A percentile compares a stretch with the other conserved stretches of the same genome.
phyloP scores from a whole-genome alignment of 2,888 invertebrate genomes.

The Megalurothrips usitatus region DNA sequence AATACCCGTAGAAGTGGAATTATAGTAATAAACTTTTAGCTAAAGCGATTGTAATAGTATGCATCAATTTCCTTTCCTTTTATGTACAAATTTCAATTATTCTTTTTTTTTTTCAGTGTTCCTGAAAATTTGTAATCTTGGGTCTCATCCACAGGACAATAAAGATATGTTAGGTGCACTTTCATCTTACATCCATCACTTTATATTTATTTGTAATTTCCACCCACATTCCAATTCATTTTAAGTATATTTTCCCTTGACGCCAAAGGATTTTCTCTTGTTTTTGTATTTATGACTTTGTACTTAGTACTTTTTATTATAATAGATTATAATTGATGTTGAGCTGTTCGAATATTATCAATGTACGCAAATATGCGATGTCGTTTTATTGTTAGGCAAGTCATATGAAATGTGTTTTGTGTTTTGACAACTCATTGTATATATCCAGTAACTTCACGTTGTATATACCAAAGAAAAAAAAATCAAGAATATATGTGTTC shows the following conservation, averaged over 20 bases:
- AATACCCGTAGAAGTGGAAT: background rate
- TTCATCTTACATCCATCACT: background rate
- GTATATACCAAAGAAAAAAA: conserved; percentile 24
- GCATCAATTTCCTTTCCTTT: background rate
- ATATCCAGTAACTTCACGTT: conserved; percentile 15
- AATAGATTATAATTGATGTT: conserved; percentile 10
- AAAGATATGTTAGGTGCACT: conserved; percentile 9
- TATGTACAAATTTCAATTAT: background rate
- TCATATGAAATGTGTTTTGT: background rate
- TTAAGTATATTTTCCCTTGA: conserved; percentile 20
- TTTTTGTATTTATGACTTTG: conserved; percentile 17
- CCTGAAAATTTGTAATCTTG: conserved; percentile 5
- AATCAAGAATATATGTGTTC: conserved; percentile 25
- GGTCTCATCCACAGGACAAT: conserved; percentile 22
- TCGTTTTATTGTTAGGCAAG: conserved; percentile 16
- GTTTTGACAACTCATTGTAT: conserved; percentile 8
- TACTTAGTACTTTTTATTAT: conserved; percentile 25
- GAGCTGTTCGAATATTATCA: conserved; percentile 22
- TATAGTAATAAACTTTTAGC: background rate
- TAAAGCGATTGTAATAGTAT: background rate
- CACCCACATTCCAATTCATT: conserved; percentile 6
- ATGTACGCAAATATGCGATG: conserved; percentile 7
- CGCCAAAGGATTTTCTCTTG: conserved; percentile 22
- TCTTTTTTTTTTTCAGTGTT: background rate
- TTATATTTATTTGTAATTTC: conserved; percentile 16